Base-by-base conservation (phyloP, 2,797 vertebrate genomes). In the Chelon labrosus region DNA sequence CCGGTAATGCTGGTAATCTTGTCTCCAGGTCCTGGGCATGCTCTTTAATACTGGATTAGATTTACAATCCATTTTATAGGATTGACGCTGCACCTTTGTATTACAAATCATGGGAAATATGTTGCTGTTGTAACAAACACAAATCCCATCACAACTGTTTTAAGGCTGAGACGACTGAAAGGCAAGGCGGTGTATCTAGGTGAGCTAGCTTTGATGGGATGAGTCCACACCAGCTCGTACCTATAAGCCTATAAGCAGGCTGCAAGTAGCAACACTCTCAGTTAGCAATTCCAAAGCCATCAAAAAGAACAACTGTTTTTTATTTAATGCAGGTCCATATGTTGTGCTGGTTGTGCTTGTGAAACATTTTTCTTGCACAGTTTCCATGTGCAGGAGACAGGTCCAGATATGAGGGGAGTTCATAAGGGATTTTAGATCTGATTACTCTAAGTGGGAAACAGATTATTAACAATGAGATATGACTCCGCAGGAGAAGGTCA, bases 401-500 rank as follows among this genome's bases (percentile, higher is more conserved):
- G 25, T 17, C 6, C 17, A 41, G 31, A 27, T 27, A 19, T 7
- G 1, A 27, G 19, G 39, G 12, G 2, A 3, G 14, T 19, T 14
- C 12, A 22, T 57, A 19, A 59, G 14, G 3, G n/a, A 11, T 37
- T 1, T 35, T 8, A 35, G 31, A 35, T 35, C 31, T 16, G 17
- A 2, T 54, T 17, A 27, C 14, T 22, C 4, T 37, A 14, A 49
- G 7, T 65, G 12, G 17, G 5, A 13, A 42, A 1, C 2, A 3
- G 7, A 8, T 57, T 46, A 12, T 8, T 81, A 70, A 91, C 51
- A 37, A 3, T 66, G 41, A 53, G 1, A 55, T 25, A 46, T 75
- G 14, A 8, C 13, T 65, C 47, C 39, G 22, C 76, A 90, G 79
- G 97, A 98, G 85, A 92, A 93, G 10, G 47, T 90, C 90, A 99